A percentile compares a stretch with the other conserved stretches of the same genome.
Conservation (phyloP, 2,888 invertebrate genomes). For the Sabellastarte sp. region DNA sequence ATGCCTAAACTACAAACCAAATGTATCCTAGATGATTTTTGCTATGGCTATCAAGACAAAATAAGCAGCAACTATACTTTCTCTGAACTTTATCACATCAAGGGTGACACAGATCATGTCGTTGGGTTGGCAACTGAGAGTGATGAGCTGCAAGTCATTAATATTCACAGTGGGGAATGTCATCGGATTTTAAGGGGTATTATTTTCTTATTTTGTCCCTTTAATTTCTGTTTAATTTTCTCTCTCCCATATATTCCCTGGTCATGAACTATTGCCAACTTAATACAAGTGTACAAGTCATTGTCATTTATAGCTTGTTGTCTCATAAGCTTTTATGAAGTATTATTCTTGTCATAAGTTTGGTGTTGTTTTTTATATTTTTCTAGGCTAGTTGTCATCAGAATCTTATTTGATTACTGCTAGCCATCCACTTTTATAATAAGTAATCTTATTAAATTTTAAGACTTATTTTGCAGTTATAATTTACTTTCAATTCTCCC, state of each 20-base stretch:
- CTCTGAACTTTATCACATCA: conserved; percentile 63
- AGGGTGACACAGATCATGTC: conserved; percentile 71
- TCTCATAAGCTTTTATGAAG: no score
- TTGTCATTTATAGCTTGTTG: no score
- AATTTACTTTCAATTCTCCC: no score
- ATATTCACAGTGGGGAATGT: conserved; percentile 63
- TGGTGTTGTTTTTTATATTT: no score
- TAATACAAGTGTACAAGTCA: no score
- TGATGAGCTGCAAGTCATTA: conserved; percentile 81
- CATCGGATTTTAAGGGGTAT: background rate
- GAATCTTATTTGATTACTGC: no score
- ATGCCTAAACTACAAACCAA: background rate
- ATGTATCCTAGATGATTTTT: background rate
- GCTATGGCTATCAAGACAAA: background rate
- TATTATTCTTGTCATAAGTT: no score
- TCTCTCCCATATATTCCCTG: conserved; percentile 30
- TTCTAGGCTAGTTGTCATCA: no score
- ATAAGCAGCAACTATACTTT: background rate
- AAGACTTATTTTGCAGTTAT: no score
- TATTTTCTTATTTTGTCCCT: background rate
- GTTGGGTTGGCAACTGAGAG: conserved; percentile 74
- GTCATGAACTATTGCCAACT: background rate
- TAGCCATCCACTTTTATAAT: no score
- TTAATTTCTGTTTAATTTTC: background rate
- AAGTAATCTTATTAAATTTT: no score